These are phyloP conservation scores for Zoanthus sociatus DNA, from an alignment of 92 coral and sea anemone genomes.

Conservation along the genomic window DNA sequence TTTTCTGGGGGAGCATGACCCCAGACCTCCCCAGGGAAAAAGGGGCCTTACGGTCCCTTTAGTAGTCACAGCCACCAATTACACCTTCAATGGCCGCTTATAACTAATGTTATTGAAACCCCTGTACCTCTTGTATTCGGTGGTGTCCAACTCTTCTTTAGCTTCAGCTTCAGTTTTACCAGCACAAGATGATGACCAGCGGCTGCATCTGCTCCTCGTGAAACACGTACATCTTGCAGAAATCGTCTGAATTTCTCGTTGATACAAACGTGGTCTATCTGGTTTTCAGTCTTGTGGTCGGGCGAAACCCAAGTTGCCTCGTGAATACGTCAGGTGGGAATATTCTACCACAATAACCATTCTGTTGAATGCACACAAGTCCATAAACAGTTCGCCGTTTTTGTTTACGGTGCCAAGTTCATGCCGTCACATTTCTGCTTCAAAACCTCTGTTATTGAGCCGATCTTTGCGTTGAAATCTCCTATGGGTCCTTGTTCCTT, in stretches of 20 bases:
- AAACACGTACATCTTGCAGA: constrained; percentile 19
- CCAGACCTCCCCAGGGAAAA: too few species aligned
- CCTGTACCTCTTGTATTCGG: too few species aligned
- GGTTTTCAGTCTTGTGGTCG: constrained; percentile 27
- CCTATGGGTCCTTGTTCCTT: too few species aligned
- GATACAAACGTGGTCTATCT: constrained; percentile 26
- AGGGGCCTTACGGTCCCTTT: too few species aligned
- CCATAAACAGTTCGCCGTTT: constrained; percentile 28
- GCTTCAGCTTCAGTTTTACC: constrained; percentile 23
- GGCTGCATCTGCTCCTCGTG: constrained; percentile 27
- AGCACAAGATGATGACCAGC: not conserved
- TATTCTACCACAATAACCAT: constrained; percentile 34
- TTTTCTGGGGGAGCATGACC: too few species aligned
- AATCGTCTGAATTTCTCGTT: constrained; percentile 1
- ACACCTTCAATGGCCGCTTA: too few species aligned
- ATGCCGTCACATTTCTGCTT: not conserved
- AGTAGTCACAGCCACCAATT: too few species aligned
- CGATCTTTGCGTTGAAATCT: too few species aligned
- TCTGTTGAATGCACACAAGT: constrained; percentile 25
- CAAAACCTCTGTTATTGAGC: too few species aligned
- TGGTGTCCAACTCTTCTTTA: constrained; percentile 9
- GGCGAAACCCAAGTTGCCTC: constrained; percentile 23
- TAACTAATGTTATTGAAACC: too few species aligned
- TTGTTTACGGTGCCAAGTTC: constrained; percentile 16
- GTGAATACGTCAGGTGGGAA: constrained; percentile 28